Conservation (phyloP, 2,888 invertebrate genomes). For the Ophioninae sp. region DNA sequence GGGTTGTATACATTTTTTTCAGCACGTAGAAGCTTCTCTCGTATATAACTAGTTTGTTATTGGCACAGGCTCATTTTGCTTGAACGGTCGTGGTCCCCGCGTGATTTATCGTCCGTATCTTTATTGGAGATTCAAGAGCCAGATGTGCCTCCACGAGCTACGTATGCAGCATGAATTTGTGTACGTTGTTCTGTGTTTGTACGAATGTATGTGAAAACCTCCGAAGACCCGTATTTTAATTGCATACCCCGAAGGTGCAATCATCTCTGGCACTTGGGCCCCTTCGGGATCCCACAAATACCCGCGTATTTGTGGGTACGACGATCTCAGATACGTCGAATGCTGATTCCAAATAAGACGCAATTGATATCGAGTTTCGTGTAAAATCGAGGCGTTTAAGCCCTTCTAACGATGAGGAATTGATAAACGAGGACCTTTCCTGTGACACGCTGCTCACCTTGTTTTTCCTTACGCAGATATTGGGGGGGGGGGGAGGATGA, state of each 20-base stretch:
- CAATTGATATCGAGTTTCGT: background rate
- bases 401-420: background rate
- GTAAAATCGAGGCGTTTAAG: background rate
- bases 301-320: too few relatives aligned
- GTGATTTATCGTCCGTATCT: slow-evolving; percentile 52
- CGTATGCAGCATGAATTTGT: background rate
- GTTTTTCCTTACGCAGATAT: slow-evolving; percentile 36
- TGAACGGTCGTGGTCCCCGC: slow-evolving; percentile 25
- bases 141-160: slow-evolving; percentile 29
- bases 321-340: too few relatives aligned
- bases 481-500: too few relatives aligned
- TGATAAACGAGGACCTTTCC: slow-evolving; percentile 1
- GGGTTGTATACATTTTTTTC: too few relatives aligned
- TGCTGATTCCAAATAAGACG: background rate
- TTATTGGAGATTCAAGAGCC: slow-evolving; percentile 9
- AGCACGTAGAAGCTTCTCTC: too few relatives aligned
- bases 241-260: slow-evolving; percentile 63
- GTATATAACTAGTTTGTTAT: slow-evolving; percentile 17
- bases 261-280: slow-evolving; percentile 54
- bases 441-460: slow-evolving; percentile 37
- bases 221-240: slow-evolving; percentile 61
- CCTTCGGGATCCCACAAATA: slow-evolving; percentile 25
- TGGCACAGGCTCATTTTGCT: slow-evolving; percentile 25
- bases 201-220: background rate
- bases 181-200: background rate